Evolutionary conservation across 23 tunicate genomes (phyloP), one percentile per base, ranked within the genome.

Genomic region (Corella eumyota): DNA sequence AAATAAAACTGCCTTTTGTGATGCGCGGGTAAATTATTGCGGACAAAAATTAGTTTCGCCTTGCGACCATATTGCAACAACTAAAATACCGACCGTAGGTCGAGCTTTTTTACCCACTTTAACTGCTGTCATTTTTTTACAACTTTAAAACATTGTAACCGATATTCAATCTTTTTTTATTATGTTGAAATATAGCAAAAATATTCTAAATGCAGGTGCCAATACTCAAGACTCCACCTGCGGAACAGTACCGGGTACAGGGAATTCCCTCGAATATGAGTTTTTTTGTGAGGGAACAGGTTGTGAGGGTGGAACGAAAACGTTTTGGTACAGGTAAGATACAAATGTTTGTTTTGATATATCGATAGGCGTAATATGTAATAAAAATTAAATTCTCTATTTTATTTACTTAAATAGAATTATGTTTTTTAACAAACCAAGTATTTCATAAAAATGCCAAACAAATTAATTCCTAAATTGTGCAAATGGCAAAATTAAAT

Each of bases 241-340:
- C 22, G 5, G 27, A 19, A 19, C 22, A n/a, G 57, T 51, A 5
- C 82, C 82, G 22, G 49, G 60, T 2, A 56, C 35, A 2, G 21
- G 29, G 4, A 24, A 21, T 29, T 31, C 60, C 4, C 66, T 75
- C 19, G 26, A 68, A 23, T 75, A 66, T 27, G 58, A 58, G 1
- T 75, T 75, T 29, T 45, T 20, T n/a, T 75, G 82, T 58, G 34
- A 37, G 21, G 82, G 73, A 3, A 34, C 19, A 23, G 60, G 61
- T 30, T 75, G 82, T 31, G 82, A 75, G 30, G 35, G 67, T 26
- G 82, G 82, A 22, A 56, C 25, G 6, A 56, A 57, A 25, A 6
- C 30, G 23, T 75, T 75, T 48, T 75, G 82, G 82, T 57, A 20
- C 73, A 75, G 82, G 82, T 71, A 45, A 56, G 40, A 21, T 58